Conservation (phyloP, 2,797 vertebrate species). For the Calcarius lapponicus region DNA sequence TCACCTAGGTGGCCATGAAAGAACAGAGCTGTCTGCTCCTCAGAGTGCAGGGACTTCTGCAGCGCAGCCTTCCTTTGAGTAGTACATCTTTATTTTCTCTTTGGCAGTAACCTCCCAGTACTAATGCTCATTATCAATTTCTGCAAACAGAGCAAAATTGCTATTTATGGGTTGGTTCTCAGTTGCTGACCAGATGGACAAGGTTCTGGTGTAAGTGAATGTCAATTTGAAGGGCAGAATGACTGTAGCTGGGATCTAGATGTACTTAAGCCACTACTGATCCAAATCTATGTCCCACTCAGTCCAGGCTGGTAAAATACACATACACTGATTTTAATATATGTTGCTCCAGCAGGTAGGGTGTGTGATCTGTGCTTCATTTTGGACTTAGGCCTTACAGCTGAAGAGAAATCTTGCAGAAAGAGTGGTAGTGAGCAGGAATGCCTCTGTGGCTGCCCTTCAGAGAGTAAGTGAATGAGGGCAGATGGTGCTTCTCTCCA, state of each 20-base stretch:
- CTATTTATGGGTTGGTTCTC: not conserved
- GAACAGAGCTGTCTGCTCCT: not conserved
- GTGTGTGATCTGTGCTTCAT: not conserved
- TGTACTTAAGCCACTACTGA: not conserved
- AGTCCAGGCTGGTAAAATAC: not conserved
- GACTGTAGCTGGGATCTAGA: rapidly evolving
- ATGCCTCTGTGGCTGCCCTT: not conserved
- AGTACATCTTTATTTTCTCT: not conserved
- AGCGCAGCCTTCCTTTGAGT: not conserved
- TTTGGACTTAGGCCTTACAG: not conserved
- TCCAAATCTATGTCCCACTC: not conserved
- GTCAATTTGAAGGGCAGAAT: not conserved
- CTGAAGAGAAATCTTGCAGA: not conserved
- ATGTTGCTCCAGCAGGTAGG: not conserved
- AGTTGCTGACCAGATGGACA: not conserved
- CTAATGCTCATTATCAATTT: not conserved
- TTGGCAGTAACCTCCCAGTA: not conserved
- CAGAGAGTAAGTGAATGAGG: not conserved
- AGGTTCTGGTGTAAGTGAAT: not conserved
- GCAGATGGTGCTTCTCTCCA: not conserved
- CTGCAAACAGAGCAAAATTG: not conserved
- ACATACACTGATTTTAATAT: not conserved
- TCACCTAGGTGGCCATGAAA: not conserved
- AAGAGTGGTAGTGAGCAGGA: not conserved
- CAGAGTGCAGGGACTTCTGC: not conserved